Evolutionary conservation across 53 echinoderm and acorn worm genomes (phyloP).

Genomic region (Henricia sp.): DNA sequence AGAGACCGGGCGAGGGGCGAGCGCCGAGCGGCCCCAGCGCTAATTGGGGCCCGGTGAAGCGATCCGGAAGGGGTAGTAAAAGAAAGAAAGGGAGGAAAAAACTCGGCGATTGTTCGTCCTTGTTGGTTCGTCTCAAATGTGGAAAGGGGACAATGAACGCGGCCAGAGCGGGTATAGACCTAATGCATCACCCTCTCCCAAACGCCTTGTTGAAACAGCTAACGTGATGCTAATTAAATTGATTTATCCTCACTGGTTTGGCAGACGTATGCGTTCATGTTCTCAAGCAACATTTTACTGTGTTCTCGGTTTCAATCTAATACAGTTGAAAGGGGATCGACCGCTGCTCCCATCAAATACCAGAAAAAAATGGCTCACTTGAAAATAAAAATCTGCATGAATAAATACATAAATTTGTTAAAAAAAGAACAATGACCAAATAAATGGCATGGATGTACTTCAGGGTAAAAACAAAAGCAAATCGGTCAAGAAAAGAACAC

Average conservation of each 20-base stretch:
- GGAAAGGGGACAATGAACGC: slow-evolving; percentile 34
- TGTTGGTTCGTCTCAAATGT: slow-evolving; percentile 40
- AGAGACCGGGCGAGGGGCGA: slow-evolving; percentile 3
- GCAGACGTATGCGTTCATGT: background rate
- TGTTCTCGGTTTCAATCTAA: too few species aligned
- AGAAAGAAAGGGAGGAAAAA: too few species aligned
- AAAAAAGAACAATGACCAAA: too few species aligned
- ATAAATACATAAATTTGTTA: too few species aligned
- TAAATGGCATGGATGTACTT: too few species aligned
- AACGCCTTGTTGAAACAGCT: background rate
- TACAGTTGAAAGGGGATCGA: too few species aligned
- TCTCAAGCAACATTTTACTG: too few species aligned
- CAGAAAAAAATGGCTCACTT: too few species aligned
- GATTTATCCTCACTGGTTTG: slow-evolving; percentile 27
- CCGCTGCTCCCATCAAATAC: too few species aligned
- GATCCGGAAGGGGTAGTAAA: slow-evolving; percentile 2
- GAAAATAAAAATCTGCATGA: too few species aligned
- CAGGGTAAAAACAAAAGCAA: too few species aligned
- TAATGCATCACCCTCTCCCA: slow-evolving; percentile 53
- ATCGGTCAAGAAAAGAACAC: too few species aligned
- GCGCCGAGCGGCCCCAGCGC: slow-evolving; percentile 7
- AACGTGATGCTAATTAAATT: slow-evolving; percentile 47
- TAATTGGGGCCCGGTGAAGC: slow-evolving; percentile 34
- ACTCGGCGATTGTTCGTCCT: slow-evolving; percentile 43
- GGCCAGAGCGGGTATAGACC: slow-evolving; percentile 27